Evolutionary conservation across 2,113 vertebrate species (phyloP).

Genomic region (Embiotoca jacksoni): DNA sequence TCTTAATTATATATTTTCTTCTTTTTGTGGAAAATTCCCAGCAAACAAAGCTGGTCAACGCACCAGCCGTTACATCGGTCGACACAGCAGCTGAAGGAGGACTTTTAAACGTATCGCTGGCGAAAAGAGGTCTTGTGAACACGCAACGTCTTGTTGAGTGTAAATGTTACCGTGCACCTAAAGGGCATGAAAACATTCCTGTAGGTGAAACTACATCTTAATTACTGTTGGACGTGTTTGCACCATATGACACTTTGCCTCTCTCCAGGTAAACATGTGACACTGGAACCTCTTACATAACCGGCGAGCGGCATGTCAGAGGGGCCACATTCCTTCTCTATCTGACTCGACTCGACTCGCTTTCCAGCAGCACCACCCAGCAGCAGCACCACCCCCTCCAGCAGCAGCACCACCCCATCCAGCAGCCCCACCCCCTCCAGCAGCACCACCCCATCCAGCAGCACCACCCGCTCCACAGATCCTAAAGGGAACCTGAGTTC

Average conservation of each 20-base stretch:
- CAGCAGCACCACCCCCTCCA: not conserved
- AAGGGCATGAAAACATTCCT: no score
- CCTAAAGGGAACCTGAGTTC: not conserved
- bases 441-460: no score
- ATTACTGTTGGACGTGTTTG: slow-evolving; percentile 25
- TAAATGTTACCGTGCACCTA: slow-evolving; percentile 4
- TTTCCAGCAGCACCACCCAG: not conserved
- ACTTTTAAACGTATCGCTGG: not conserved
- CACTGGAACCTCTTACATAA: slow-evolving; percentile 47
- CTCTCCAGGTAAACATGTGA: slow-evolving; percentile 8
- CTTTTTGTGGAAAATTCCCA: not conserved
- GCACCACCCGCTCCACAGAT: not conserved
- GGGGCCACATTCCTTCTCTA: slow-evolving; percentile 37
- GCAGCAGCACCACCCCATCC: no score
- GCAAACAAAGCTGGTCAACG: not conserved
- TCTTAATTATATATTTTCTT: no score
- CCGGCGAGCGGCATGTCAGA: slow-evolving; percentile 6
- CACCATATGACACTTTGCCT: slow-evolving; percentile 10
- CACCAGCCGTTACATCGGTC: not conserved
- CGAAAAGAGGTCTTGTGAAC: slow-evolving; percentile 16
- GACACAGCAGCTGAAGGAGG: not conserved
- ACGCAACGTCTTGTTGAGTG: not conserved
- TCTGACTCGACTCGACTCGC: slow-evolving; percentile 11
- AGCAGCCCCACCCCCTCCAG: not conserved
- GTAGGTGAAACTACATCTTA: not conserved